Evolutionary conservation across 2,797 vertebrate species (phyloP).

Genomic region (Pangasius djambal): DNA sequence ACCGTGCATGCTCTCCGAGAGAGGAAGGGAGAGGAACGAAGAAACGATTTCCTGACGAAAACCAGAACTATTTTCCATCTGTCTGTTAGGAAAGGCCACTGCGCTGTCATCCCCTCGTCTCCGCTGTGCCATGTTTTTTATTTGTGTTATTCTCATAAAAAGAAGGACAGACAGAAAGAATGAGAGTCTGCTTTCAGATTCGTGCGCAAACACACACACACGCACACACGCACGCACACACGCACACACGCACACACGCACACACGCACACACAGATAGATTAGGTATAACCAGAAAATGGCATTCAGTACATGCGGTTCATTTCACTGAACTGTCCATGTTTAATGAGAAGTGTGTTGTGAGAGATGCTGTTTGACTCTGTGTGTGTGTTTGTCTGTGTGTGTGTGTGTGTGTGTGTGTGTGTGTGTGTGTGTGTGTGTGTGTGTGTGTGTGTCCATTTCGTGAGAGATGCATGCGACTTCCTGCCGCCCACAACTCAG

Average conservation of each 20-base stretch:
- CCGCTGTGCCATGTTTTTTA: background rate
- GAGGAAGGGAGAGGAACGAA: background rate
- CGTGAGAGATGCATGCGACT: slow-evolving; percentile 33
- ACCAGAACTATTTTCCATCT: slow-evolving; percentile 27
- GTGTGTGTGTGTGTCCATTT: slow-evolving; percentile 33
- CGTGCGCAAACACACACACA: background rate
- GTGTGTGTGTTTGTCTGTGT: background rate
- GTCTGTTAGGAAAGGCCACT: background rate
- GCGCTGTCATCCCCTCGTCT: background rate
- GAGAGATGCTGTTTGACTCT: background rate
- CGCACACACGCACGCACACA: background rate
- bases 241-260: background rate
- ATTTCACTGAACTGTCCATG: slow-evolving; percentile 9
- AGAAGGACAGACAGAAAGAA: background rate
- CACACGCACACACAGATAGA: background rate
- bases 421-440: slow-evolving; percentile 36
- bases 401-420: slow-evolving; percentile 37
- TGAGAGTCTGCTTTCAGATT: background rate
- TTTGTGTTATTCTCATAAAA: slow-evolving; percentile 25
- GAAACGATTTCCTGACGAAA: slow-evolving; percentile 16
- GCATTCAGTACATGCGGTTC: background rate
- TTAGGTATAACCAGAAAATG: background rate
- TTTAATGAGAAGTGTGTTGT: slow-evolving; percentile 9
- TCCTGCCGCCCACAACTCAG: slow-evolving; percentile 52
- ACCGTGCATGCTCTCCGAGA: slow-evolving; percentile 1